These are phyloP conservation scores for Echeneis naucrates DNA, from an alignment of 2,797 vertebrate species.

Conservation along the genomic window DNA sequence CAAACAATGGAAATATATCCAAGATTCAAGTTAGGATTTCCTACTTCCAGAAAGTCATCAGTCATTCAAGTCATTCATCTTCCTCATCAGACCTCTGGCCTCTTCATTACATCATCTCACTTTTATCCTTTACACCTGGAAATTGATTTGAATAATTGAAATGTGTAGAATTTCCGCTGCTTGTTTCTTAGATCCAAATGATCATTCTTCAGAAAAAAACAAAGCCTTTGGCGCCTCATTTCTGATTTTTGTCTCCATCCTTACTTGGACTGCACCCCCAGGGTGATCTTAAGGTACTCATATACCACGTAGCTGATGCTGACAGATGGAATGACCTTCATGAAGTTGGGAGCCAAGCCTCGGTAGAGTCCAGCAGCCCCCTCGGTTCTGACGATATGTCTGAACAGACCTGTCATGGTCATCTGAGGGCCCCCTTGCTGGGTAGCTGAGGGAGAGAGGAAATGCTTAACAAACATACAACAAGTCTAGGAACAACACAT, in stretches of 20 bases:
- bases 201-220: neutral
- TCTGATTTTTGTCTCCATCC: neutral
- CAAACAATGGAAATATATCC: neutral
- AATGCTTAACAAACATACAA: neutral
- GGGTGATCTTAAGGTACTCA: constrained; percentile 91
- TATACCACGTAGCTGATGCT: constrained; percentile 99
- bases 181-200: neutral
- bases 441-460: constrained; percentile 81
- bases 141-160: neutral
- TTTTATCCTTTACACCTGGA: constrained; percentile 2
- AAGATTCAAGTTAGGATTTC: neutral
- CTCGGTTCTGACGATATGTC: constrained; percentile 92
- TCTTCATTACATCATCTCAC: constrained; percentile 1
- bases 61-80: no score
- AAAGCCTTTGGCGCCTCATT: neutral
- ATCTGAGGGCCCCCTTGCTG: constrained; percentile 86
- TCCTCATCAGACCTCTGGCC: neutral
- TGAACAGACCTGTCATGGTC: constrained; percentile 92
- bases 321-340: constrained; percentile 98
- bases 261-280: constrained; percentile 86
- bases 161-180: constrained; percentile 14
- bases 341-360: constrained; percentile 95
- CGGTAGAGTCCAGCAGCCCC: constrained; percentile 92
- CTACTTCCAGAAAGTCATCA: constrained; percentile 2
- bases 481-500: neutral